A percentile compares a stretch with the other conserved stretches of the same genome.
These are phyloP conservation scores for Thomomys bottae DNA, from an alignment of 2,113 vertebrate genomes.

Conservation along the genomic window DNA sequence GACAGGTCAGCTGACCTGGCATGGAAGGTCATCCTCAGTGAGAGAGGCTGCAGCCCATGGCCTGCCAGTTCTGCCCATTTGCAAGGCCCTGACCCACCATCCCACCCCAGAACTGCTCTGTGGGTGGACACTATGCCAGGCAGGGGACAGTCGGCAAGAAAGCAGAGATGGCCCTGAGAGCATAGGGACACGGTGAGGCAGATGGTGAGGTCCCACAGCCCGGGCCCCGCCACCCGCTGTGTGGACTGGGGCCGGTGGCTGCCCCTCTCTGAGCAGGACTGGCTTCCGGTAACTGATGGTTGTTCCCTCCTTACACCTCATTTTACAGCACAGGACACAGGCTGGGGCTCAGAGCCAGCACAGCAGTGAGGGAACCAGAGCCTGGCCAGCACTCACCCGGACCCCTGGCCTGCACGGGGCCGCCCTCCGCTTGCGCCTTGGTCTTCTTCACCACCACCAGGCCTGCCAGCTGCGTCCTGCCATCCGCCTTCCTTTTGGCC, in stretches of 20 bases:
- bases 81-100: background rate
- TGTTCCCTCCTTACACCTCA: too few relatives aligned
- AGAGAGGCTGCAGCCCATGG: background rate
- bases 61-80: too few relatives aligned
- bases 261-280: background rate
- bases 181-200: background rate
- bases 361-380: too few relatives aligned
- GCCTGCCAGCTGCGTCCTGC: slow-evolving; percentile 83
- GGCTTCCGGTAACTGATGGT: background rate
- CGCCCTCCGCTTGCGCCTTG: slow-evolving; percentile 7
- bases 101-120: background rate
- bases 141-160: background rate
- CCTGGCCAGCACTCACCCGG: slow-evolving; percentile 5
- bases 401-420: background rate
- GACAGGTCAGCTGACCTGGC: too few relatives aligned
- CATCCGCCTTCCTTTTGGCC: slow-evolving; percentile 88
- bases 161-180: too few relatives aligned
- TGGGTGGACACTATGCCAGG: background rate
- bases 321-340: too few relatives aligned
- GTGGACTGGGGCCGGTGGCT: background rate
- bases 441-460: slow-evolving; percentile 88
- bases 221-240: too few relatives aligned
- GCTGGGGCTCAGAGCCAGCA: too few relatives aligned
- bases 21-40: too few relatives aligned
- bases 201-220: background rate